Evolutionary conservation across 2,888 invertebrate species (phyloP), one percentile per base, ranked within the genome.

Genomic region (Catocala nupta): DNA sequence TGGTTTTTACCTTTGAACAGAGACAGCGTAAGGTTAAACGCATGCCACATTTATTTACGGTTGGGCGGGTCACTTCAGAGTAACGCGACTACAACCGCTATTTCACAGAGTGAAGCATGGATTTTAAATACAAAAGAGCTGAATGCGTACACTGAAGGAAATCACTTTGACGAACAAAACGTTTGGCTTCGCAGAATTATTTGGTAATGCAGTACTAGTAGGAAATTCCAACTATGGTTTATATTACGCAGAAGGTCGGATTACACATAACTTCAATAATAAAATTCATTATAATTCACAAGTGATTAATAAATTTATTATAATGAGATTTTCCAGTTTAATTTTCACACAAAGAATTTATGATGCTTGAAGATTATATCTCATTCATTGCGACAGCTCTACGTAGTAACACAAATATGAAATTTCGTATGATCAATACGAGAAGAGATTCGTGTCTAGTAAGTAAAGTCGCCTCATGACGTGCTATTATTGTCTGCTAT

Each of bases 61-160:
- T 81, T 70, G 70, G 71, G 63, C 67, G 73, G 73, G 71, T 75
- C 75, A 80, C 81, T 80, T 81, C 81, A 81, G 65, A 84, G 68
- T 59, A 65, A 64, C 60, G 55, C 61, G 66, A 70, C 53, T 67
- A 70, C 63, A 59, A 43, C 53, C 36, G 39, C 43, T 51, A 55
- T 49, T 55, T 62, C 54, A 67, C 57, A 68, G 33, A 58, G 47
- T 64, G 59, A 53, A 63, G 63, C 63, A 71, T 62, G 59, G 62
- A 72, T 64, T 75, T 65, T 59, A 62, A 55, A 55, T 58, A 68
- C 50, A 71, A 68, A 69, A 53, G 63, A 65, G 55, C 52, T 63
- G 11, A 71, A 60, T 63, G 60, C 47, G 62, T 55, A 59, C 49
- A 13, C 56, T 50, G 44, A 63, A 48, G 59, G 59, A 54, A 65